Evolutionary conservation across 2,797 vertebrate genomes (phyloP).

Genomic region (Phalanger gymnotis): DNA sequence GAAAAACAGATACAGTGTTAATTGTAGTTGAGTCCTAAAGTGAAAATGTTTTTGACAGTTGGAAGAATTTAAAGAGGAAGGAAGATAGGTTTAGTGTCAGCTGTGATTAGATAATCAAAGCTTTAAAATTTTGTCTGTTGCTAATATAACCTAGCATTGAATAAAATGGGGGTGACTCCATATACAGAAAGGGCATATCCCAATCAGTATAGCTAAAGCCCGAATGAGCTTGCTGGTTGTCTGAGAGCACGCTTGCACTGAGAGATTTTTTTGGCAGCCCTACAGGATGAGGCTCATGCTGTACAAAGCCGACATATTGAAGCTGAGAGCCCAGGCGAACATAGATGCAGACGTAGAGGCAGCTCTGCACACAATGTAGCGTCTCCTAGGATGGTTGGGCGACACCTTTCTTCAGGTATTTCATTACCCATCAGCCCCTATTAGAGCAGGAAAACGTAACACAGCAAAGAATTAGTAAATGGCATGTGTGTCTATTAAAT

Average conservation of each 20-base stretch:
- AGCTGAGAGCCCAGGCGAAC: constrained; percentile 85
- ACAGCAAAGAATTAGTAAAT: constrained; percentile 64
- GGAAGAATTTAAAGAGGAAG: constrained; percentile 83
- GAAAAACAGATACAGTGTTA: constrained; percentile 73
- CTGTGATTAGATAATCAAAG: constrained; percentile 86
- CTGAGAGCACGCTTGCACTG: constrained; percentile 79
- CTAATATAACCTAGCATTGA: constrained; percentile 74
- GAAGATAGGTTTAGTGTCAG: constrained; percentile 86
- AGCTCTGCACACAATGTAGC: constrained; percentile 88
- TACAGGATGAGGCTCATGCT: constrained; percentile 89
- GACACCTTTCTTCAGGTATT: constrained; percentile 93
- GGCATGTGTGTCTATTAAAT: constrained; percentile 82
- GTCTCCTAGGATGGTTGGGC: constrained; percentile 92
- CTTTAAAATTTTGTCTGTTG: constrained; percentile 79
- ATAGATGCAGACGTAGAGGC: constrained; percentile 84
- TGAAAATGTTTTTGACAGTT: constrained; percentile 83
- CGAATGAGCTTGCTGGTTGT: constrained; percentile 78
- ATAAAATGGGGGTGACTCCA: constrained; percentile 73
- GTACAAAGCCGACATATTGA: constrained; percentile 92
- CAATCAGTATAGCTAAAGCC: constrained; percentile 74
- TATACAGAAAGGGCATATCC: constrained; percentile 79
- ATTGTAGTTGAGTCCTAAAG: constrained; percentile 79
- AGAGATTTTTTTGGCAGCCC: constrained; percentile 91
- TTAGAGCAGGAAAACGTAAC: constrained; percentile 61
- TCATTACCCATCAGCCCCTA: constrained; percentile 79